Base-by-base conservation (phyloP, 2,113 vertebrate genomes). In the Tricholaema leucomelas region DNA sequence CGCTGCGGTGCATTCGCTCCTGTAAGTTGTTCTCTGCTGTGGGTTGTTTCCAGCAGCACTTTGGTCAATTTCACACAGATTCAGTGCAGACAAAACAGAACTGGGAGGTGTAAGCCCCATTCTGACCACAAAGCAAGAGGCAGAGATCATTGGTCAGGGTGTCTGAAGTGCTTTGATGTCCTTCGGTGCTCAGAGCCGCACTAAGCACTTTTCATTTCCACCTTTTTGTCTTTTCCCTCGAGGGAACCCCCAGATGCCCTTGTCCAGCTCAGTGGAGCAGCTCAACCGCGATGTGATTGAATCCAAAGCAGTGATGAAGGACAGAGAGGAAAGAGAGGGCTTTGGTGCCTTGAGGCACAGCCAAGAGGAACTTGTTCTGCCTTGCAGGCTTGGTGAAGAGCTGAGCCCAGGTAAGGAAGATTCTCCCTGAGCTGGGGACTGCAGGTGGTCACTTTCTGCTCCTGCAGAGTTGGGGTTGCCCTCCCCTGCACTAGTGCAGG, bases 211-310 rank as follows among this genome's bases (percentile, higher is more conserved):
- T 82, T 55, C n/a, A 76, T n/a, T 40, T 64, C 25, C 38, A 16
- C 27, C 8, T 30, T 16, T 7, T 24, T 27, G 27, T 63, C 15
- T 21, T 65, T 31, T 44, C 35, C 25, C 16, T 15, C 5, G 42
- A 0, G 8, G 36, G 36, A 81, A 31, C 3, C 6, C 42, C 48
- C 36, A 8, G 55, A 63, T 44, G 12, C 5, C 4, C 23, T 44
- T 59, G 31, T 33, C 8, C 33, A 21, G 24, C 16, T 54, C 1
- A 1, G 16, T 50, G 42, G 9, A 21, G 4, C 0, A 1, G 33
- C 78, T 69, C 40, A 66, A 66, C 71, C 4, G 8, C 1, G 1
- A 10, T 38, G 40, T 23, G 38, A n/a, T 59, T 23, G 58, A 54
- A 40, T 5, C 17, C 5, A 12, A 48, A 65, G 25, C 35, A 23